Evolutionary conservation across 2,113 vertebrate genomes (phyloP), one percentile per base, ranked within the genome.

Genomic region (Epinephelus moara): DNA sequence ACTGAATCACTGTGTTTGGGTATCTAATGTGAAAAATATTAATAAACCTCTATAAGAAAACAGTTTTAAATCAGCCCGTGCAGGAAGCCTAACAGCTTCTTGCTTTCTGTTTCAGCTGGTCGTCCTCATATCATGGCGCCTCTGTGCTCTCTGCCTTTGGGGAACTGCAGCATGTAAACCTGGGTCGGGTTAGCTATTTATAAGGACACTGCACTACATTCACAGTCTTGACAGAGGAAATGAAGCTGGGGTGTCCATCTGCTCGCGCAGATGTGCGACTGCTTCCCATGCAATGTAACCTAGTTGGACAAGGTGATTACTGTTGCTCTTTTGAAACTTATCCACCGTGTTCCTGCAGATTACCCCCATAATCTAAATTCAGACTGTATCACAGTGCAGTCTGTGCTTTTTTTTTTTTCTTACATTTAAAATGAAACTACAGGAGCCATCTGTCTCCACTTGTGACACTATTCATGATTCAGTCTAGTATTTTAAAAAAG

Each of bases 121-220:
- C 17, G 64, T 42, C 81, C 81, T 84, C 18, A 13, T 30, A 37
- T 42, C 78, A 25, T 10, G 1, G 2, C 17, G 40, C 27, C 53
- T 66, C 87, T 55, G 69, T 60, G 67, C 69, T 71, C 68, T 70
- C 66, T n/a, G 85, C 77, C 93, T 78, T 42, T 47, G 33, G 85
- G 85, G 89, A 88, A 78, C 33, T 30, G 59, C 66, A 77, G 66
- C 27, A 73, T 55, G 68, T 40, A 80, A 86, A 90, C 86, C 82
- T 74, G 64, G 82, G 68, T 57, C 6, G 62, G 79, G 88, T 84
- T 72, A 57, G 81, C 72, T 91, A 91, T 91, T 89, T 90, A 86
- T 37, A 88, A 94, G 92, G 87, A 84, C 77, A 67, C 80, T 23
- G 74, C 52, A 23, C 85, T 87, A 76, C 78, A 87, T 89, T 86